Evolutionary conservation across 2,888 invertebrate species (phyloP).

Genomic region (Drosophila leonis): DNA sequence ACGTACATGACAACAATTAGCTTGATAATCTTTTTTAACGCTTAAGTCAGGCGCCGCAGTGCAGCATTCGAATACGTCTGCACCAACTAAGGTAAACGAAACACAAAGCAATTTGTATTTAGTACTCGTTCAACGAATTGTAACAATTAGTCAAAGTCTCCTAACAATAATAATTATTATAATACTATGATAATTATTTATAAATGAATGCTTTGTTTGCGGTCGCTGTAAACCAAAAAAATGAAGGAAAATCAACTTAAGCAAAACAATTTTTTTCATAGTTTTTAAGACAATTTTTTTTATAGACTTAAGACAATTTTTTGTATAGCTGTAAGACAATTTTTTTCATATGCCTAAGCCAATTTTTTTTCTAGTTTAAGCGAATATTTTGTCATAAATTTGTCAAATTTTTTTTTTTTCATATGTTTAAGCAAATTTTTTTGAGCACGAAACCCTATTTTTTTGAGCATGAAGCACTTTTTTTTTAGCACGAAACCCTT

Average conservation of each 20-base stretch:
- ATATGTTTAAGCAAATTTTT: constrained; percentile 49
- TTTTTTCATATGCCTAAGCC: constrained; percentile 41
- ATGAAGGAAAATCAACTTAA: constrained; percentile 27
- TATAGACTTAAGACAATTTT: constrained; percentile 2
- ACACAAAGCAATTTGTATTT: constrained; percentile 29
- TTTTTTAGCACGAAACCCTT: constrained; percentile 37
- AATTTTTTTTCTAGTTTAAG: constrained; percentile 49
- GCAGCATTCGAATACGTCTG: background rate
- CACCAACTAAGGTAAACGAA: background rate
- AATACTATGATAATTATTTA: background rate
- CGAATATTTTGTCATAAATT: constrained; percentile 18
- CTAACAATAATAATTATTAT: background rate
- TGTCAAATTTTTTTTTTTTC: constrained; percentile 34
- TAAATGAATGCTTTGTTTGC: constrained; percentile 23
- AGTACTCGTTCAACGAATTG: constrained; percentile 48
- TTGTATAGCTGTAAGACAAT: background rate
- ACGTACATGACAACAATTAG: constrained; percentile 25
- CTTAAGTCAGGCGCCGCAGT: constrained; percentile 29
- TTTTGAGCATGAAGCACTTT: constrained; percentile 29
- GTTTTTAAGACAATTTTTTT: constrained; percentile 13
- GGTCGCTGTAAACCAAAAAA: constrained; percentile 55
- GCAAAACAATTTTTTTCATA: constrained; percentile 10
- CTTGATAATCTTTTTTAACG: constrained; percentile 6
- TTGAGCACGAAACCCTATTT: constrained; percentile 53
- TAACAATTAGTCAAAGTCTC: constrained; percentile 2